Conservation (phyloP, 2,888 invertebrate species). For the Rhopalosiphum nymphaeae region DNA sequence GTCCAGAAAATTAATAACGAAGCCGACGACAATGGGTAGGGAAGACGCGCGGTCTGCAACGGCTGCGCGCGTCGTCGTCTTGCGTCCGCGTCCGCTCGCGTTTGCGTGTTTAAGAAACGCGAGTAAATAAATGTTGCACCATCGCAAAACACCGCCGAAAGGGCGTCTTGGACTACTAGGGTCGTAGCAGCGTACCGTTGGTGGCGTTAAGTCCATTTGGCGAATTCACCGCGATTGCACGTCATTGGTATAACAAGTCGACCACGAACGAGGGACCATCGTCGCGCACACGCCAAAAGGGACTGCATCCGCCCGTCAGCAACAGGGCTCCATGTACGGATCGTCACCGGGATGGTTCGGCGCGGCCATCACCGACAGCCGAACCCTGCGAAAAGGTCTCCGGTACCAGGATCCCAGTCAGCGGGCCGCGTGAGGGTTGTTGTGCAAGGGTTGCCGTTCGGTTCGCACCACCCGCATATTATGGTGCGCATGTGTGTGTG, state of each 20-base stretch:
- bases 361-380: neutral
- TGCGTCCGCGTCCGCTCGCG: neutral
- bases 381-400: conserved; percentile 62
- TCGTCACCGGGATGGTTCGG: neutral
- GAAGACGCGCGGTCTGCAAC: neutral
- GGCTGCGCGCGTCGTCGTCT: neutral
- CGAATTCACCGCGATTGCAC: neutral
- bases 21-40: neutral
- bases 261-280: neutral
- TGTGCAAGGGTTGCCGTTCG: neutral
- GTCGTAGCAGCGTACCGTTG: conserved; percentile 18
- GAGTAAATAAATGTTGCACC: conserved; percentile 49
- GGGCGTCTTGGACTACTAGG: conserved; percentile 58
- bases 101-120: neutral
- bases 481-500: too few species aligned
- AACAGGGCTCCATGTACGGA: conserved; percentile 19
- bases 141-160: conserved; percentile 57
- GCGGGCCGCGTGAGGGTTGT: neutral
- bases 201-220: neutral
- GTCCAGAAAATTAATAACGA: conserved; percentile 34
- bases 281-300: conserved; percentile 37
- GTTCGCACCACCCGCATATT: neutral
- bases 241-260: neutral
- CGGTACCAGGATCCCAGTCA: conserved; percentile 54
- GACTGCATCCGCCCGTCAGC: conserved; percentile 28